phyloP scores from a whole-genome alignment of 2,113 vertebrate genomes.

The Zapornia atra region DNA sequence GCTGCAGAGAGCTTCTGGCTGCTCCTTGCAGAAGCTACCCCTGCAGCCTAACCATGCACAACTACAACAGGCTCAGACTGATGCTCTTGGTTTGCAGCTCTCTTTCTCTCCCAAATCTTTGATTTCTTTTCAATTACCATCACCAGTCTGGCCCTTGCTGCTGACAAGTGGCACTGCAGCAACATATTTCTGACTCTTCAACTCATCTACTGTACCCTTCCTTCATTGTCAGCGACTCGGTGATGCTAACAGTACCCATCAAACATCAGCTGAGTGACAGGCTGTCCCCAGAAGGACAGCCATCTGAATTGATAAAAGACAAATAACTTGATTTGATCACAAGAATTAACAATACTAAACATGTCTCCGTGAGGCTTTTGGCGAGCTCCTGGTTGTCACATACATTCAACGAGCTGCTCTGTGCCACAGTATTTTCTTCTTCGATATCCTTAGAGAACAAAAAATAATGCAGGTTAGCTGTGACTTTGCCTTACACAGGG shows the following conservation, averaged over 20 bases:
- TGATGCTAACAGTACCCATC: neutral
- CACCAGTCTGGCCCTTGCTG: neutral
- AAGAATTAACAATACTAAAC: conserved; percentile 1
- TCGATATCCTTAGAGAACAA: neutral
- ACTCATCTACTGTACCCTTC: neutral
- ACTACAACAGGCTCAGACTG: no score
- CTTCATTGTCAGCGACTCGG: neutral
- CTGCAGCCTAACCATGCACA: no score
- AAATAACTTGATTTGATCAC: neutral
- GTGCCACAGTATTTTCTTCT: neutral
- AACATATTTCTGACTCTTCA: neutral
- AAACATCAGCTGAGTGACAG: neutral
- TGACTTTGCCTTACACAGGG: neutral
- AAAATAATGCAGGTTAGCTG: neutral
- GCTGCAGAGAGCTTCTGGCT: no score
- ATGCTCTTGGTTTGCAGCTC: neutral
- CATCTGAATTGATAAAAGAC: neutral
- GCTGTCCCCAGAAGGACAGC: neutral
- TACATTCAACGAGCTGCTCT: neutral
- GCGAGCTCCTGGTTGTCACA: neutral
- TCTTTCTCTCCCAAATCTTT: neutral
- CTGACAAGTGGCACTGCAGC: neutral
- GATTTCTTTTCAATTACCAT: neutral
- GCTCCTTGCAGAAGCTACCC: no score
- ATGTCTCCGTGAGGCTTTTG: neutral